Conservation (phyloP, 2,113 vertebrate species). For the Erinaceus europaeus region DNA sequence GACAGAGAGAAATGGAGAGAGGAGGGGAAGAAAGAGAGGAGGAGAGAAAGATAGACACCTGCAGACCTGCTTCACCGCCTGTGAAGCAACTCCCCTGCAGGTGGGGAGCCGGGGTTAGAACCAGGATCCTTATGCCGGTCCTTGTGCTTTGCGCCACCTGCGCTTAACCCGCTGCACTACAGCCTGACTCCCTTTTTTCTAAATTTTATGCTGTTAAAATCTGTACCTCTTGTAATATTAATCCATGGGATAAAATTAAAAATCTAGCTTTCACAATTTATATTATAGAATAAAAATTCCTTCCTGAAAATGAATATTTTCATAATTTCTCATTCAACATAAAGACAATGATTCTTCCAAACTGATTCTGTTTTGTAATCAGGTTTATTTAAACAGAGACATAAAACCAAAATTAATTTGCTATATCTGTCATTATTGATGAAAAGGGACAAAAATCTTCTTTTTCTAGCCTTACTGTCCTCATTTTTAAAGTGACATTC, state of each 20-base stretch:
- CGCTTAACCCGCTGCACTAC: no score
- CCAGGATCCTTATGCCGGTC: no score
- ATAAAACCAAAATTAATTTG: conserved; percentile 22
- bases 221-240: background rate
- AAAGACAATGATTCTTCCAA: conserved; percentile 4
- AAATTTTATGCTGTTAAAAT: background rate
- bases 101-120: no score
- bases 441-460: background rate
- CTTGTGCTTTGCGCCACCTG: no score
- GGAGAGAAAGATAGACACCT: no score
- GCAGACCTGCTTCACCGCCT: no score
- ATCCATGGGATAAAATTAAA: conserved; percentile 32
- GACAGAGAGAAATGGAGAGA: no score
- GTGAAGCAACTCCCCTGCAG: no score
- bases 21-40: no score
- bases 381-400: conserved; percentile 40
- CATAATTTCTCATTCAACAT: conserved; percentile 52
- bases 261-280: conserved; percentile 12
- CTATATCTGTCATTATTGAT: conserved; percentile 21
- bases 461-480: background rate
- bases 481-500: background rate
- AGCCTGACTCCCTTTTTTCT: no score
- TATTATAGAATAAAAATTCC: background rate
- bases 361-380: conserved; percentile 12
- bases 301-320: background rate